A percentile compares a stretch with the other conserved stretches of the same genome.
These are phyloP conservation scores for Adela reaumurella DNA, from an alignment of 2,888 invertebrate genomes.

Conservation along the genomic window DNA sequence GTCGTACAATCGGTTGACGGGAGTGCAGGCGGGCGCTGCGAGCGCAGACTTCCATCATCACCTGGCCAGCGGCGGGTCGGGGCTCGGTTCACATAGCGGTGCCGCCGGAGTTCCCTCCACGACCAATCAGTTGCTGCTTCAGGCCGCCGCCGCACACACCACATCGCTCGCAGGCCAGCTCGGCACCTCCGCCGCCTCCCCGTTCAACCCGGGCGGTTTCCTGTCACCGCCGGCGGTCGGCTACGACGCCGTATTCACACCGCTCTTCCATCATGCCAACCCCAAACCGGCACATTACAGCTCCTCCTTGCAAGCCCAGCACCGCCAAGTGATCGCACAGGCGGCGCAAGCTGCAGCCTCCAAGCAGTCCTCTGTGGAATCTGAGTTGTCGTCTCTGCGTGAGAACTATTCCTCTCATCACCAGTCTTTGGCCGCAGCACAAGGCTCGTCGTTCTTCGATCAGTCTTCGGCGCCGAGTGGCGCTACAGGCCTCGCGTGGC, in stretches of 20 bases:
- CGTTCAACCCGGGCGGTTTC: conserved; percentile 69
- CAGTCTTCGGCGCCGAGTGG: conserved; percentile 55
- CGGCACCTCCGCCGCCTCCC: conserved; percentile 60
- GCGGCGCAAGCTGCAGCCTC: conserved; percentile 54
- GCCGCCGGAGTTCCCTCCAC: conserved; percentile 54
- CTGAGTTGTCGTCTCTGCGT: conserved; percentile 54
- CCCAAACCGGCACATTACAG: conserved; percentile 73
- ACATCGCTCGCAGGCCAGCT: conserved; percentile 60
- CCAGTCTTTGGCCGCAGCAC: conserved; percentile 49
- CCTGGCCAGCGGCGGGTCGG: conserved; percentile 56
- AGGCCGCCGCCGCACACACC: conserved; percentile 62
- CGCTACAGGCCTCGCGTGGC: conserved; percentile 63
- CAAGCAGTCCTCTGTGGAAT: conserved; percentile 53
- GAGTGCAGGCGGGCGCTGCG: conserved; percentile 65
- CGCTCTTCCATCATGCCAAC: conserved; percentile 76
- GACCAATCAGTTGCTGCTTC: conserved; percentile 63
- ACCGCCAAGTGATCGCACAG: conserved; percentile 64
- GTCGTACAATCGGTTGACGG: conserved; percentile 78
- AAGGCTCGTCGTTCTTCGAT: conserved; percentile 65
- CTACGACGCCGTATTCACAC: conserved; percentile 80
- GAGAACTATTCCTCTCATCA: conserved; percentile 56
- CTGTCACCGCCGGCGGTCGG: conserved; percentile 72
- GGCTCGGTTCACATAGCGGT: conserved; percentile 44
- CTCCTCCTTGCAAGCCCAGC: conserved; percentile 61
- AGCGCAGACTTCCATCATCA: conserved; percentile 67